phyloP scores from a whole-genome alignment of 2,888 invertebrate species.

The Hymenopus coronatus region DNA sequence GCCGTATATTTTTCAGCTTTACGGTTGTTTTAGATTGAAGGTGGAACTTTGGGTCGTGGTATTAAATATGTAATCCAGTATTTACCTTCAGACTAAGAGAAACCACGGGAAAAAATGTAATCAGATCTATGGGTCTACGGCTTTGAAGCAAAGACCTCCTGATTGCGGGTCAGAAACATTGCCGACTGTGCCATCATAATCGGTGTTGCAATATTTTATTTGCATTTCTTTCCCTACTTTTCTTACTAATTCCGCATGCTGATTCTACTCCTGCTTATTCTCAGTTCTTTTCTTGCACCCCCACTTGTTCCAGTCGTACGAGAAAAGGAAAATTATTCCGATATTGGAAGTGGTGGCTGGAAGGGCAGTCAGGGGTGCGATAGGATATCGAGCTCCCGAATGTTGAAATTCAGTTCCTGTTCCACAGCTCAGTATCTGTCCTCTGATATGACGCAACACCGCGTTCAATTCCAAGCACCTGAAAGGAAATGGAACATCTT shows the following conservation, averaged over 20 bases:
- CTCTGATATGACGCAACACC: neutral
- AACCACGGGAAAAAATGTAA: too few species aligned
- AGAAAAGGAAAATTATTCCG: neutral
- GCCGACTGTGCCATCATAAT: too few species aligned
- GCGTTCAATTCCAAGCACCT: neutral
- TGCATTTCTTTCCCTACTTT: neutral
- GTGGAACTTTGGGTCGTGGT: too few species aligned
- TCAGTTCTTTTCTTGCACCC: neutral
- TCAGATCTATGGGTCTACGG: too few species aligned
- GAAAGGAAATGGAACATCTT: conserved; percentile 14
- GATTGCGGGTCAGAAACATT: too few species aligned
- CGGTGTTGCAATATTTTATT: too few species aligned
- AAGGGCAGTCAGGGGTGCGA: neutral
- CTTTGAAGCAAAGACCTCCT: too few species aligned
- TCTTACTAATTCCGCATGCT: neutral
- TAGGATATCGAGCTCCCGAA: neutral
- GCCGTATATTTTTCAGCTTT: too few species aligned
- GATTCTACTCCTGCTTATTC: neutral
- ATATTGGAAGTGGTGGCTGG: neutral
- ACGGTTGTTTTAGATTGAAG: too few species aligned
- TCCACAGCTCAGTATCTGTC: neutral
- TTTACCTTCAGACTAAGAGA: too few species aligned
- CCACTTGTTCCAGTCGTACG: neutral
- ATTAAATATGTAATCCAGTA: too few species aligned
- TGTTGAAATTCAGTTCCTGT: neutral